These are phyloP conservation scores for Schizotus pectinicornis DNA, from an alignment of 2,888 invertebrate species.

Conservation along the genomic window DNA sequence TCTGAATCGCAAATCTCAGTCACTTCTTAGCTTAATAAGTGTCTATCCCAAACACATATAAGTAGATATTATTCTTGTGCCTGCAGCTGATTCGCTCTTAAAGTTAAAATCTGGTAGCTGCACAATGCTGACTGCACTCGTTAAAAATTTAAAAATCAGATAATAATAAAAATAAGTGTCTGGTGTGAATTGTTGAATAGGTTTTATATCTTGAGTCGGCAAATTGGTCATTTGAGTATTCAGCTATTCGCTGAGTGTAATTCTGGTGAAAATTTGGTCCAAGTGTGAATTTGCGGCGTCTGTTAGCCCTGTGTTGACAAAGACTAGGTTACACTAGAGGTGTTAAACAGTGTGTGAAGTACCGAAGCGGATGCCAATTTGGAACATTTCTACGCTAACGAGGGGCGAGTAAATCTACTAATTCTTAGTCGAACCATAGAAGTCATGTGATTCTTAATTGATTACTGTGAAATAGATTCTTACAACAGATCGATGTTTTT, in stretches of 20 bases:
- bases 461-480: constrained; percentile 29
- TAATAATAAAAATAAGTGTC: too few species aligned
- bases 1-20: too few species aligned
- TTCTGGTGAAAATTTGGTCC: constrained; percentile 37
- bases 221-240: too few species aligned
- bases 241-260: constrained; percentile 7
- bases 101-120: too few species aligned
- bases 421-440: constrained; percentile 49
- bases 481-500: constrained; percentile 28
- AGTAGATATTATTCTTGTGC: too few species aligned
- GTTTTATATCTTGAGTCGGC: too few species aligned
- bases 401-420: constrained; percentile 59
- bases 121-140: too few species aligned
- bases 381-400: constrained; percentile 51
- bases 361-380: constrained; percentile 53
- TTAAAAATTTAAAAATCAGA: too few species aligned
- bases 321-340: constrained; percentile 37
- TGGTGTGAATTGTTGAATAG: too few species aligned
- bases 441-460: constrained; percentile 48
- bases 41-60: too few species aligned
- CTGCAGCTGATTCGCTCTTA: too few species aligned
- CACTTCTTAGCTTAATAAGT: too few species aligned
- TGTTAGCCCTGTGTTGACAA: constrained; percentile 11
- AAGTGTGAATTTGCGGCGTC: constrained; percentile 43
- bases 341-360: constrained; percentile 52